Conservation (phyloP, 2,797 vertebrate genomes). For the Paedocypris micromegethes region DNA sequence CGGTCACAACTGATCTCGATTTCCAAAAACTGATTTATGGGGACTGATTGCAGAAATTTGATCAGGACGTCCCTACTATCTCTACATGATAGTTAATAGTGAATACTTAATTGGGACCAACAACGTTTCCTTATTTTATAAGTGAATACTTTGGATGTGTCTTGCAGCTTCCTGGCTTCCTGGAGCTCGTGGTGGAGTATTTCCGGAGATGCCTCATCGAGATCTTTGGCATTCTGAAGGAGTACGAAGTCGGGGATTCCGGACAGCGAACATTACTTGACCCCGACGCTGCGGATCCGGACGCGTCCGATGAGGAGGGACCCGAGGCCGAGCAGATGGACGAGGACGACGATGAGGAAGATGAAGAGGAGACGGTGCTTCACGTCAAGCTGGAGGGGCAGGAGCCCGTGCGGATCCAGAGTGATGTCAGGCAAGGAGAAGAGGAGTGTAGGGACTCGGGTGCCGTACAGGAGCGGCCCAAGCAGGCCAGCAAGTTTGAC, state of each 20-base stretch:
- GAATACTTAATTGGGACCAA: too few relatives aligned
- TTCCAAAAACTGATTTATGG: too few relatives aligned
- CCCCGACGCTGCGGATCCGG: slow-evolving; percentile 75
- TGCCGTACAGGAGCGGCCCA: slow-evolving; percentile 75
- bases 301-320: slow-evolving; percentile 73
- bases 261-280: slow-evolving; percentile 90
- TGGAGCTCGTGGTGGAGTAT: slow-evolving; percentile 96
- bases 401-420: slow-evolving; percentile 44
- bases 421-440: slow-evolving; percentile 61
- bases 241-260: slow-evolving; percentile 95
- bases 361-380: slow-evolving; percentile 58
- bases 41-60: too few relatives aligned
- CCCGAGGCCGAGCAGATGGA: slow-evolving; percentile 67
- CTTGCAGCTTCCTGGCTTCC: slow-evolving; percentile 86
- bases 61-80: too few relatives aligned
- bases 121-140: too few relatives aligned
- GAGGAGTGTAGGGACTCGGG: slow-evolving; percentile 66
- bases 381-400: slow-evolving; percentile 65
- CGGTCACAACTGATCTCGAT: too few relatives aligned
- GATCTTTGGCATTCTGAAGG: slow-evolving; percentile 95
- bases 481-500: slow-evolving; percentile 91
- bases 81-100: too few relatives aligned
- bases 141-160: too few relatives aligned
- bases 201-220: slow-evolving; percentile 97
- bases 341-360: slow-evolving; percentile 75